phyloP scores from a whole-genome alignment of 2,888 invertebrate genomes.

The Antheraea assamensis region DNA sequence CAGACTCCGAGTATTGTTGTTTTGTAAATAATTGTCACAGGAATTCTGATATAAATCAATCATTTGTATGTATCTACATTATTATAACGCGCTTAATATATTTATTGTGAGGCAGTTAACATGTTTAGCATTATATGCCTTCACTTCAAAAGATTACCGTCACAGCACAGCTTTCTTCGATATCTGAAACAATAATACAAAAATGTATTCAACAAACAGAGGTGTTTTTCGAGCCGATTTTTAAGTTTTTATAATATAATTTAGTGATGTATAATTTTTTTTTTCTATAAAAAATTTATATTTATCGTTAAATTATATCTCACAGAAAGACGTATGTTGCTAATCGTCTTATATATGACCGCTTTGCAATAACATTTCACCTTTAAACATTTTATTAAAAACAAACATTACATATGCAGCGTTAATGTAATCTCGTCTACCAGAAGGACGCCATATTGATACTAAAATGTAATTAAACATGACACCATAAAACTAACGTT shows the following conservation, averaged over 20 bases:
- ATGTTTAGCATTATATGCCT: background rate
- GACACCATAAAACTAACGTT: background rate
- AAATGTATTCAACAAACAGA: background rate
- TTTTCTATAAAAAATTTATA: background rate
- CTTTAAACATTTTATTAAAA: too few species aligned
- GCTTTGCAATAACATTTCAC: too few species aligned
- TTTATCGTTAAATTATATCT: too few species aligned
- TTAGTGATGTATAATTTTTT: background rate
- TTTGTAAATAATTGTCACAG: background rate
- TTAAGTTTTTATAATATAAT: too few species aligned
- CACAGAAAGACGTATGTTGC: too few species aligned
- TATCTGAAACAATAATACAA: constrained; percentile 12
- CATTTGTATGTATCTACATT: background rate
- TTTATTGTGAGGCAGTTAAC: constrained; percentile 2
- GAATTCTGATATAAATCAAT: background rate
- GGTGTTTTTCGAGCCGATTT: background rate
- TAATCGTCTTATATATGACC: too few species aligned
- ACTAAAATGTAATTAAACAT: background rate
- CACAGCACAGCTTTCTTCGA: background rate
- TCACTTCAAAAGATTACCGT: background rate
- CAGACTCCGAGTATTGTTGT: background rate
- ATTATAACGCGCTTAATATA: background rate
- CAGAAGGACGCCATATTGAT: background rate
- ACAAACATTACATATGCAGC: too few species aligned
- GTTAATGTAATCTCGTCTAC: background rate